Base-by-base conservation (phyloP, 2,888 invertebrate species). In the Brachypterus glaber region DNA sequence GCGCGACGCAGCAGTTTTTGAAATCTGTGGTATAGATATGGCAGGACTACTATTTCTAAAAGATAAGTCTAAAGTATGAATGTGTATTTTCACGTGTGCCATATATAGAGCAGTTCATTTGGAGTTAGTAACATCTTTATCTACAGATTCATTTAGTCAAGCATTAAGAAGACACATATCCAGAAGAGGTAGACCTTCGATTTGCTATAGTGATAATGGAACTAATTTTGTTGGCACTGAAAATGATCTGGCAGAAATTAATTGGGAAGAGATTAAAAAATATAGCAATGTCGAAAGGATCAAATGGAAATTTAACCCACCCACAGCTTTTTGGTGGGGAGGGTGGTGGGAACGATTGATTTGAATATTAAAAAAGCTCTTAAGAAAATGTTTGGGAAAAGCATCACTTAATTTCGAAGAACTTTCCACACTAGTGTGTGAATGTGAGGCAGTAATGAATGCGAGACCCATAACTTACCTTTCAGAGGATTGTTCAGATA, bases 51-150 rank as follows among this genome's bases (percentile, higher is more conserved):
- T 64, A 5, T 43, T 38, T 17, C 37, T 59, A 7, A 52, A 41
- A 35, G 44, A 39, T 12, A 39, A 47, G 9, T 16, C 40, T n/a
- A 56, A 59, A 32, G 50, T 43, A 3, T 64, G 56, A 54, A 48
- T 65, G 8, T 46, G 49, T 8, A 21, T 67, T 4, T 58, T 56
- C 38, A 64, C 64, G 0, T 67, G 64, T 50, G 55, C 60, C 1
- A 47, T 59, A 1, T 60, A 58, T 25, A 41, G 61, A 9, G 52
- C 55, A 0, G 46, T 64, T 3, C 61, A 64, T 43, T 42, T 68
- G n/a, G 64, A 66, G 45, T n/a, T n/a, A n/a, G n/a, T n/a, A n/a
- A 40, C 38, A 0, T 48, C 54, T 4, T 40, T 62, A 8, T 50
- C 51, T 3, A 53, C 60, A 0, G 38, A 47, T 5, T 40, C 45